These are phyloP conservation scores for Asbolus verrucosus DNA, from an alignment of 1,140 invertebrate species.

Conservation along the genomic window DNA sequence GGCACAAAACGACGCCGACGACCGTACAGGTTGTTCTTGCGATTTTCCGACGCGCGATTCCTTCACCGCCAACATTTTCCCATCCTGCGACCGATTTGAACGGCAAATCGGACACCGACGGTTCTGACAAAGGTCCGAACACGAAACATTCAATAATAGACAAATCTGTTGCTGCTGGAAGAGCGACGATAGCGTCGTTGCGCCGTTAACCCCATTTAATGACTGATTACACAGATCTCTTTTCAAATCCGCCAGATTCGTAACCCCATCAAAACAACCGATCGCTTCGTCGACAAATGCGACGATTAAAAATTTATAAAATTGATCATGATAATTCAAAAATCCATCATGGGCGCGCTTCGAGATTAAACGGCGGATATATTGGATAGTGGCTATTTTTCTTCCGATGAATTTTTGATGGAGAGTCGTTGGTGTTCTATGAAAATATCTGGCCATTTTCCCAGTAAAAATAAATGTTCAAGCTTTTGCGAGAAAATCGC, in stretches of 20 bases:
- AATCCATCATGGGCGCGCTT: no score
- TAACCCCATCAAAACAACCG: no score
- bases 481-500: slow-evolving; percentile 44
- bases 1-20: no score
- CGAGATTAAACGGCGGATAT: background rate
- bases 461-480: slow-evolving; percentile 37
- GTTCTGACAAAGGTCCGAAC: slow-evolving; percentile 7
- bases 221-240: slow-evolving; percentile 41
- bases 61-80: no score
- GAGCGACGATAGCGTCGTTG: slow-evolving; percentile 41
- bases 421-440: slow-evolving; percentile 47
- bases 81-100: no score
- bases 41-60: no score
- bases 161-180: slow-evolving; percentile 42
- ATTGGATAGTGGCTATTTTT: background rate
- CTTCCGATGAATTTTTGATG: slow-evolving; percentile 46
- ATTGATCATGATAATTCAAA: no score
- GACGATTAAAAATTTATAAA: no score
- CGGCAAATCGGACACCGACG: background rate
- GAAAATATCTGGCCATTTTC: slow-evolving; percentile 32
- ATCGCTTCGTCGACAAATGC: no score
- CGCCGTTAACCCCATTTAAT: slow-evolving; percentile 43
- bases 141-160: slow-evolving; percentile 29
- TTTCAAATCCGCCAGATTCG: slow-evolving; percentile 6
- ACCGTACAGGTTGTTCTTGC: slow-evolving; percentile 2